Percentiles rank a stretch among this genome's conserved stretches.
phyloP scores from a whole-genome alignment of 2,797 vertebrate genomes.

The Microcaecilia unicolor region DNA sequence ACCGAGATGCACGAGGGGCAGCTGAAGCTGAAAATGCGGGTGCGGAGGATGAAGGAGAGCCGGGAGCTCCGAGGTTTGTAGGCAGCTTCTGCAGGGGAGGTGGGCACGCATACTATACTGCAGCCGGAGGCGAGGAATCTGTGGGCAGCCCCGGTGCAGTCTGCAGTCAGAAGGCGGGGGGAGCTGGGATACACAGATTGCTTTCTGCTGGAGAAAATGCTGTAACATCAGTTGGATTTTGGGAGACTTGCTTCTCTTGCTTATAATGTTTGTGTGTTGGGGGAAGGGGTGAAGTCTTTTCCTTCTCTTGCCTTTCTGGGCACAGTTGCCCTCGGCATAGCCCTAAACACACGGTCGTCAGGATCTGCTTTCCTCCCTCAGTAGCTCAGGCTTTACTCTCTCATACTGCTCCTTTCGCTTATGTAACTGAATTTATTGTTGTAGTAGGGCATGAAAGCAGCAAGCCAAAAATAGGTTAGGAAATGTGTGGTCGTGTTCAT shows the following conservation, averaged over 20 bases:
- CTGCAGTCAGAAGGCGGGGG: background rate
- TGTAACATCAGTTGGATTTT: too few relatives aligned
- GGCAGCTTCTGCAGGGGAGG: constrained; percentile 10
- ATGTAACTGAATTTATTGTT: too few relatives aligned
- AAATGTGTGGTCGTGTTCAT: too few relatives aligned
- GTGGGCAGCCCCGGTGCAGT: background rate
- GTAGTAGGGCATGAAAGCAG: too few relatives aligned
- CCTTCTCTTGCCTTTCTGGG: too few relatives aligned
- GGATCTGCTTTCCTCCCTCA: background rate
- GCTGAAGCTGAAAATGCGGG: constrained; percentile 86
- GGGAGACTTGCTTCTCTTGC: background rate
- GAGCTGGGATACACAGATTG: constrained; percentile 6
- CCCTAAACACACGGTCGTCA: too few relatives aligned
- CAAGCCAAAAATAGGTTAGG: too few relatives aligned
- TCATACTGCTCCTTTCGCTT: background rate
- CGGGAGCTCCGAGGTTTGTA: constrained; percentile 80
- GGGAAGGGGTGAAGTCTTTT: background rate
- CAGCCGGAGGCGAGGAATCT: too few relatives aligned
- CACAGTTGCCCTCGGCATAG: background rate
- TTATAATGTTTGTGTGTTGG: too few relatives aligned
- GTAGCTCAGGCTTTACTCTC: background rate
- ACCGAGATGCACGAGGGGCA: constrained; percentile 66
- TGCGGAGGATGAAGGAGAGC: constrained; percentile 78
- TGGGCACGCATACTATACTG: too few relatives aligned
- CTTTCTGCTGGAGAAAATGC: too few relatives aligned